phyloP scores from a whole-genome alignment of 2,797 vertebrate genomes.

The Chaetodon trifasciatus region DNA sequence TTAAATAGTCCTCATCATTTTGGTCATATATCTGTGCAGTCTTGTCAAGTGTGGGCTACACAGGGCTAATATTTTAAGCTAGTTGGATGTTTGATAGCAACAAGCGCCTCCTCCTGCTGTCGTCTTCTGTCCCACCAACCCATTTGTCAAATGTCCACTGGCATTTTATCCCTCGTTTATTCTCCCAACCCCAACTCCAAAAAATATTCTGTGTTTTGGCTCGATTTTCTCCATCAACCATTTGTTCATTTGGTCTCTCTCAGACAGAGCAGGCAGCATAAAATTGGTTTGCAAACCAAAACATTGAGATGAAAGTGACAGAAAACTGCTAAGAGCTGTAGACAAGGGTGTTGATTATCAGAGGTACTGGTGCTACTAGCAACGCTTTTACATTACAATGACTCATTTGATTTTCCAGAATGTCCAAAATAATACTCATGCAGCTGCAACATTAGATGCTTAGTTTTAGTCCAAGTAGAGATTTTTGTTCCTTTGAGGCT shows the following conservation, averaged over 20 bases:
- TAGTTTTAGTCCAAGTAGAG: neutral
- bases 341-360: neutral
- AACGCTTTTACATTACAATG: neutral
- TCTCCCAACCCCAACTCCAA: neutral
- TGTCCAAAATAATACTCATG: neutral
- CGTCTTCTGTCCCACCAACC: neutral
- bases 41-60: neutral
- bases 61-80: neutral
- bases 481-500: neutral
- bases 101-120: neutral
- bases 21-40: neutral
- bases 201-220: neutral
- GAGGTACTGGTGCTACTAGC: neutral
- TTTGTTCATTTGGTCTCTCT: neutral
- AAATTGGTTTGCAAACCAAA: neutral
- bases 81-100: neutral
- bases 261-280: neutral
- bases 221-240: neutral
- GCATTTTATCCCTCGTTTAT: neutral
- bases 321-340: neutral
- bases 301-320: neutral
- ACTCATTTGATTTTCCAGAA: neutral
- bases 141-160: neutral
- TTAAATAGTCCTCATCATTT: too few relatives aligned
- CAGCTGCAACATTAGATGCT: neutral